Conservation (phyloP, 2,888 invertebrate species). For the Drosophila seclusa region DNA sequence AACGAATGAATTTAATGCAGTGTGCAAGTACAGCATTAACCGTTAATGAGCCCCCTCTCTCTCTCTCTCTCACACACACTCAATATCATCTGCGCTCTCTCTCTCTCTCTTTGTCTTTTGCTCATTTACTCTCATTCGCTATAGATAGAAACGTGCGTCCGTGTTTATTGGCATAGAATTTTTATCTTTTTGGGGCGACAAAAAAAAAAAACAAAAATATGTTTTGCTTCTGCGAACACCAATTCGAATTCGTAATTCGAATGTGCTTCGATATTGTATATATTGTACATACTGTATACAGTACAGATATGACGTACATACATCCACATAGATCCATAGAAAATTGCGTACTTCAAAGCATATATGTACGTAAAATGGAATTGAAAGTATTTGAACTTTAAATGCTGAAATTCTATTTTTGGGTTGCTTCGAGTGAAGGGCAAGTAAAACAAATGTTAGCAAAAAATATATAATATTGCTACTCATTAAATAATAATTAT, state of each 20-base stretch:
- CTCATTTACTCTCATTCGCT: constrained; percentile 2
- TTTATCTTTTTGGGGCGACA: constrained; percentile 36
- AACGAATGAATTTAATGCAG: constrained; percentile 50
- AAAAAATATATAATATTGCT: neutral
- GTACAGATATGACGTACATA: neutral
- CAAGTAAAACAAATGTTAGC: neutral
- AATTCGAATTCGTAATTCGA: constrained; percentile 9
- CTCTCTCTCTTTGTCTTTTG: neutral
- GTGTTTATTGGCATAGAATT: constrained; percentile 36
- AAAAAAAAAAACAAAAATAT: constrained; percentile 3
- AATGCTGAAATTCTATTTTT: constrained; percentile 1
- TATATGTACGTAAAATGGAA: neutral
- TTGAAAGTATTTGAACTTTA: constrained; percentile 8
- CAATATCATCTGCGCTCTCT: constrained; percentile 5
- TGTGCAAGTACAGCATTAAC: constrained; percentile 28
- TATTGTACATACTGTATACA: constrained; percentile 3
- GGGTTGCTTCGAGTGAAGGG: neutral
- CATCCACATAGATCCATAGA: neutral
- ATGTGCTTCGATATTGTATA: constrained; percentile 1
- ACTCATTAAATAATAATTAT: neutral
- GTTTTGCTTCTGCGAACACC: constrained; percentile 16
- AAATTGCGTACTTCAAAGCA: neutral
- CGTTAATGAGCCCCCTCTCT: constrained; percentile 14
- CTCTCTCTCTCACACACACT: constrained; percentile 12
- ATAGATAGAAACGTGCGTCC: constrained; percentile 36